Conservation (phyloP, 2,113 vertebrate genomes). For the Pelvicachromis taeniatus region DNA sequence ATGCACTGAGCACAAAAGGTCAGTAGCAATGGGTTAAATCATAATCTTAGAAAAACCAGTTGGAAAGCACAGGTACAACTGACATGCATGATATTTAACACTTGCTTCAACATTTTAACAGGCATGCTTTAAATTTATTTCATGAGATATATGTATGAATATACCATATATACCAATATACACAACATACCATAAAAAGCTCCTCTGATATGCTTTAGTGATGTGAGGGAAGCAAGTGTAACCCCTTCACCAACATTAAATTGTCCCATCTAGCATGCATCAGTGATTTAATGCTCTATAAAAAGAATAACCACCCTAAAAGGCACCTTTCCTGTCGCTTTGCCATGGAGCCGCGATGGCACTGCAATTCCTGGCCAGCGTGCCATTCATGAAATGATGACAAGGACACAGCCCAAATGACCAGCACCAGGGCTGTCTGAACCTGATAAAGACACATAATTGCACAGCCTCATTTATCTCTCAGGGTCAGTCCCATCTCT, state of each 20-base stretch:
- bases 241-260: constrained; percentile 12
- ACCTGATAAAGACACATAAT: constrained; percentile 71
- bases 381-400: constrained; percentile 50
- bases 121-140: background rate
- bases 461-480: constrained; percentile 63
- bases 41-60: constrained; percentile 6
- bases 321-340: constrained; percentile 49
- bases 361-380: background rate
- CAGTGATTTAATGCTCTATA: constrained; percentile 30
- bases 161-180: background rate
- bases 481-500: constrained; percentile 54
- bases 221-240: constrained; percentile 6
- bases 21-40: background rate
- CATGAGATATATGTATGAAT: background rate
- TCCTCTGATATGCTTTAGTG: background rate
- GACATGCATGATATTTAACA: background rate
- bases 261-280: constrained; percentile 20
- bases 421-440: constrained; percentile 36
- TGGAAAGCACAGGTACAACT: background rate
- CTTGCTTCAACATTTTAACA: background rate
- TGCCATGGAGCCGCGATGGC: constrained; percentile 27
- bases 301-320: constrained; percentile 31
- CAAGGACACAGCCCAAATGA: constrained; percentile 60
- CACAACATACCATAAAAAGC: background rate
- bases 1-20: background rate